Evolutionary conservation across 2,797 vertebrate species (phyloP).

Genomic region (Sebastes trivittatus): DNA sequence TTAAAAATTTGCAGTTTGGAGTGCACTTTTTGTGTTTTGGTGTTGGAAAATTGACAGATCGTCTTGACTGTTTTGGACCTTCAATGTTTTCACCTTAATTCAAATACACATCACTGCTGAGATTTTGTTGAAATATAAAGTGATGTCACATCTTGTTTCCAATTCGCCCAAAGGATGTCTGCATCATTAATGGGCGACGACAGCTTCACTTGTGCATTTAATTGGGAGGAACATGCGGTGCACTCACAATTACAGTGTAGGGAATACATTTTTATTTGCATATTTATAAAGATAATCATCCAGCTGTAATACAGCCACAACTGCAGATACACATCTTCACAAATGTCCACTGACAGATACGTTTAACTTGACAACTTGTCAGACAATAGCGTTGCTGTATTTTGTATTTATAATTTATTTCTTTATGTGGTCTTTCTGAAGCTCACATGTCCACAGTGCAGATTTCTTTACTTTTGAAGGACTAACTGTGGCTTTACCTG

Average conservation of each 20-base stretch:
- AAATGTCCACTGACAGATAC: not conserved
- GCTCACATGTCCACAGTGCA: not conserved
- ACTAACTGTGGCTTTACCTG: not conserved
- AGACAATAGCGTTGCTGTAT: not conserved
- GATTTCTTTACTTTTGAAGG: conserved; percentile 4
- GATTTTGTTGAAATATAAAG: not conserved
- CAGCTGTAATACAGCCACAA: conserved; percentile 9
- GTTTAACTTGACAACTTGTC: not conserved
- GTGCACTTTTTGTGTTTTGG: not conserved
- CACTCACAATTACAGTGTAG: conserved; percentile 21
- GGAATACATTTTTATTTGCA: conserved; percentile 27
- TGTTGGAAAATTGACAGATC: not conserved
- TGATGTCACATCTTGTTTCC: not conserved
- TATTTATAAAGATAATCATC: conserved; percentile 42
- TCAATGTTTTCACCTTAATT: no score
- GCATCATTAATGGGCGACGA: conserved; percentile 8
- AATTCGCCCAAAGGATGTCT: conserved; percentile 5
- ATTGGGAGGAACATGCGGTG: conserved; percentile 25
- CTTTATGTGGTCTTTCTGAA: not conserved
- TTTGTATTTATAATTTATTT: not conserved
- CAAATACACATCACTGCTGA: not conserved
- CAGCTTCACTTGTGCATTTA: conserved; percentile 31
- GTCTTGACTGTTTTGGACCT: no score
- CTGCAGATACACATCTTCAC: not conserved
- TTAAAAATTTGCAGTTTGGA: not conserved